Evolutionary conservation across 2,113 vertebrate genomes (phyloP).

Genomic region (Leucopsar rothschildi): DNA sequence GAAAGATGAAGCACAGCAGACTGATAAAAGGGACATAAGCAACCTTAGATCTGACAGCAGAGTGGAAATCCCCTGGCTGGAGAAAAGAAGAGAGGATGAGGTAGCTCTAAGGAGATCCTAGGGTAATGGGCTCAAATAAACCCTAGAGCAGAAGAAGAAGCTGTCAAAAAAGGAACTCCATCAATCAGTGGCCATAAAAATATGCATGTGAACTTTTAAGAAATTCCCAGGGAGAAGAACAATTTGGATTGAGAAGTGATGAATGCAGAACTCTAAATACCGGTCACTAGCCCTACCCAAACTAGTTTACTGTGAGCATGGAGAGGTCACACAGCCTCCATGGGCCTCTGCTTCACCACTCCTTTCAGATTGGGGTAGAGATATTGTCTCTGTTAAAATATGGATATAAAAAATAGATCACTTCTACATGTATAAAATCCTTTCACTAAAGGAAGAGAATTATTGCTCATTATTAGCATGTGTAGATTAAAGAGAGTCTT

Average conservation of each 20-base stretch:
- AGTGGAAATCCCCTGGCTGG: slow-evolving; percentile 39
- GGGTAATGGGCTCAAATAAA: neutral
- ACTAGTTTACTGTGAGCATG: neutral
- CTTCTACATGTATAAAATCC: neutral
- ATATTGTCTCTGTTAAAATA: neutral
- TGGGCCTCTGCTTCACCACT: neutral
- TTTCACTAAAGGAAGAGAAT: neutral
- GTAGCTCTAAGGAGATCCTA: neutral
- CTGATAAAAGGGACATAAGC: neutral
- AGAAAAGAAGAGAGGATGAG: slow-evolving; percentile 11
- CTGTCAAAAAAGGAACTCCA: neutral
- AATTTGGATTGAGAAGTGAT: neutral
- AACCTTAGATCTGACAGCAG: neutral
- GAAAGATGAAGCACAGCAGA: neutral
- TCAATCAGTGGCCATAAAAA: neutral
- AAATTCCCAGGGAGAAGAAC: neutral
- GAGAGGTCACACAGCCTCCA: neutral
- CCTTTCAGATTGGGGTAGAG: neutral
- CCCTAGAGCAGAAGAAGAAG: slow-evolving; percentile 7
- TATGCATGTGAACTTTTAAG: neutral
- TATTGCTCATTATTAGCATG: neutral
- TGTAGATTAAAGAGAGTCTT: neutral
- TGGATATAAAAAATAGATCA: neutral
- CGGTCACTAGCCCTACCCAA: neutral
- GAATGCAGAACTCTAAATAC: neutral